A percentile compares a stretch with the other conserved stretches of the same genome.
phyloP scores from a whole-genome alignment of 1,140 invertebrate genomes.

The Bombus polaris region DNA sequence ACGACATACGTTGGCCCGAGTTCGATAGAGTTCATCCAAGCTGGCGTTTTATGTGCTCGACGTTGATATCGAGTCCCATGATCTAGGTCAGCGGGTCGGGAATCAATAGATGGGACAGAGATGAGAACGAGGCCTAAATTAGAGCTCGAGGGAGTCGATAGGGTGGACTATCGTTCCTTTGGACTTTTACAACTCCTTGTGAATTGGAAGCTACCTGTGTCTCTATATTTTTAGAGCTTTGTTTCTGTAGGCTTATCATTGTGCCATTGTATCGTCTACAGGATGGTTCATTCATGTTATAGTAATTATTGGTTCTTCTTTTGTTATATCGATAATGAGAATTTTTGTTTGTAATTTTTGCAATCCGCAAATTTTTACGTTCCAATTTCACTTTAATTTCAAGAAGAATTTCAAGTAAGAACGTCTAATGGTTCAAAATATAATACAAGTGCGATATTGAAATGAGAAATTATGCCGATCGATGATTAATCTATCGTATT shows the following conservation, averaged over 20 bases:
- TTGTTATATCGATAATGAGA: too few species aligned
- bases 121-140: not conserved
- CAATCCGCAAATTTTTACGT: not conserved
- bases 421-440: too few species aligned
- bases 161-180: not conserved
- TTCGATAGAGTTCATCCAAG: constrained; percentile 16
- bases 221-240: not conserved
- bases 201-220: not conserved
- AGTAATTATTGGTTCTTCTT: not conserved
- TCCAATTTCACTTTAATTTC: not conserved
- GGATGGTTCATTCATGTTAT: not conserved
- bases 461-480: too few species aligned
- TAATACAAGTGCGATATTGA: too few species aligned
- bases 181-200: not conserved
- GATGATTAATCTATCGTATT: not conserved
- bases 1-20: not conserved
- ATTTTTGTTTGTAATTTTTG: not conserved
- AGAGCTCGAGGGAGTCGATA: not conserved
- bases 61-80: not conserved
- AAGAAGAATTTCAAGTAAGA: not conserved
- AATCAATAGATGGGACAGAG: constrained; percentile 10
- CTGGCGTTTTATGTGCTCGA: not conserved
- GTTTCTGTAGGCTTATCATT: not conserved
- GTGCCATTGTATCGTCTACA: not conserved
- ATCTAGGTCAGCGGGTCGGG: constrained; percentile 17